A percentile compares a stretch with the other conserved stretches of the same genome.
Evolutionary conservation across 2,113 vertebrate species (phyloP).

Genomic region (Cynoglossus semilaevis): DNA sequence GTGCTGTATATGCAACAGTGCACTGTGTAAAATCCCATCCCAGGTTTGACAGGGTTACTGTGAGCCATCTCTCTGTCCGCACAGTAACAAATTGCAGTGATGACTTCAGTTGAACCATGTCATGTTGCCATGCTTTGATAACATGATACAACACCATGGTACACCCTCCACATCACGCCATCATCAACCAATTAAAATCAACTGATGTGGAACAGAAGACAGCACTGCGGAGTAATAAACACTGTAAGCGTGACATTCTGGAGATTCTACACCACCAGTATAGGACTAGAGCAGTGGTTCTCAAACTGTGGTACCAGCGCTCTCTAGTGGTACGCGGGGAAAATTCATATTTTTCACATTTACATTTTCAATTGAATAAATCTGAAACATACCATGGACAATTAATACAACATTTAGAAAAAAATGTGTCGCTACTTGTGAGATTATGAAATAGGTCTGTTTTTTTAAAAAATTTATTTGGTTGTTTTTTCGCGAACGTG

Average conservation of each 20-base stretch:
- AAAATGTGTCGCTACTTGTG: too few relatives aligned
- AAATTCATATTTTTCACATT: too few relatives aligned
- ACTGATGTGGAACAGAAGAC: slow-evolving; percentile 37
- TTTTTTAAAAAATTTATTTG: too few relatives aligned
- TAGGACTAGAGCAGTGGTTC: slow-evolving; percentile 18
- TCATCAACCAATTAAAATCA: slow-evolving; percentile 66
- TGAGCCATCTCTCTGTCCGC: slow-evolving; percentile 29
- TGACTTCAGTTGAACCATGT: slow-evolving; percentile 66
- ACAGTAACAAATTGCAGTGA: slow-evolving; percentile 55
- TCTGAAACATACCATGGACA: too few relatives aligned
- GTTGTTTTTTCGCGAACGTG: too few relatives aligned
- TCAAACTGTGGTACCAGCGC: too few relatives aligned
- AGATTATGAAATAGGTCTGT: too few relatives aligned
- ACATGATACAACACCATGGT: slow-evolving; percentile 58
- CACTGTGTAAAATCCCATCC: slow-evolving; percentile 14
- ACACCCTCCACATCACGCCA: slow-evolving; percentile 46
- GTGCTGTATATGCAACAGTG: slow-evolving; percentile 22
- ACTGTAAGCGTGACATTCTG: slow-evolving; percentile 54
- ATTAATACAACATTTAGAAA: too few relatives aligned
- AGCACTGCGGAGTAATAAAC: slow-evolving; percentile 26
- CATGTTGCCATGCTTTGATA: slow-evolving; percentile 58
- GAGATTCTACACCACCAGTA: slow-evolving; percentile 30
- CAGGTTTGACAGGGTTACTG: slow-evolving; percentile 27
- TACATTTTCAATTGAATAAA: too few relatives aligned
- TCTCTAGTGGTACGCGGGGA: too few relatives aligned